A percentile compares a stretch with the other conserved stretches of the same genome.
Conservation (phyloP, 2,113 vertebrate genomes). For the Cyanoramphus novaezelandiae region DNA sequence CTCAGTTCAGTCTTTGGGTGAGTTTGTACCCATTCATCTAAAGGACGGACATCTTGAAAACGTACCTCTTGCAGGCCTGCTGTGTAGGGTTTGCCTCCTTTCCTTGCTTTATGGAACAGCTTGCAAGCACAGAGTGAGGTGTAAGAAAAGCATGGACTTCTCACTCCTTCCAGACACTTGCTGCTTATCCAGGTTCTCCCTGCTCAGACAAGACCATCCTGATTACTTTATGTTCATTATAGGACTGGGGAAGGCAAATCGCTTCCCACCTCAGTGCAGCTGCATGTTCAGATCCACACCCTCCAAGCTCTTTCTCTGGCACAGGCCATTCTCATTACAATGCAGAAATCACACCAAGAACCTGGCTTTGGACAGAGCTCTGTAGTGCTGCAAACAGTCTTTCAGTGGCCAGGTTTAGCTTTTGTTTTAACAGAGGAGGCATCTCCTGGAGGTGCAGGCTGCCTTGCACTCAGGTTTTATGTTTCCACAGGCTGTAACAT, state of each 20-base stretch:
- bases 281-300: fast-evolving
- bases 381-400: background rate
- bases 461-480: background rate
- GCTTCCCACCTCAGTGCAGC: background rate
- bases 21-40: background rate
- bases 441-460: background rate
- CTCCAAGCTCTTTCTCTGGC: background rate
- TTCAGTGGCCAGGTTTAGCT: background rate
- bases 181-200: background rate
- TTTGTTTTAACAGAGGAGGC: background rate
- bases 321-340: background rate
- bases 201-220: background rate
- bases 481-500: background rate
- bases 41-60: background rate
- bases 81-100: background rate
- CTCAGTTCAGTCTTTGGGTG: background rate
- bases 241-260: background rate
- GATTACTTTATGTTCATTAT: background rate
- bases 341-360: background rate
- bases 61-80: background rate
- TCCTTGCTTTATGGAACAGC: background rate
- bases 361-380: background rate
- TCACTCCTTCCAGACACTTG: background rate
- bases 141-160: background rate
- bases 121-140: background rate